Percentiles rank a stretch among this genome's conserved stretches.
Evolutionary conservation across 2,797 vertebrate genomes (phyloP).

Genomic region (Rhabdophis nuchalis): DNA sequence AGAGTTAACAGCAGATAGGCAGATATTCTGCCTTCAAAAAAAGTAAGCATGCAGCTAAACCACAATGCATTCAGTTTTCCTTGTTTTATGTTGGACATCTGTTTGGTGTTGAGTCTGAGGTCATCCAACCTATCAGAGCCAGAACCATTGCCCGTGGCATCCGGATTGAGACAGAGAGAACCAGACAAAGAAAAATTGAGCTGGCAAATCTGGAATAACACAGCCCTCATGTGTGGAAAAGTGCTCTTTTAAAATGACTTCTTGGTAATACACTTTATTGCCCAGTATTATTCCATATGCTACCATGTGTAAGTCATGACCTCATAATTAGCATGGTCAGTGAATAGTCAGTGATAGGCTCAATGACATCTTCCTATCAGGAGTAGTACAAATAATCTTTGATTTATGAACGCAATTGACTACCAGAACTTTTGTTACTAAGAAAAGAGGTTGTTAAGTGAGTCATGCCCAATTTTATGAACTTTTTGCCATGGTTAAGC

Average conservation of each 20-base stretch:
- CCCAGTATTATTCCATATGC: background rate
- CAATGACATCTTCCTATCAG: background rate
- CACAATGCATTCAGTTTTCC: conserved; percentile 52
- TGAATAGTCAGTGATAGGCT: conserved; percentile 17
- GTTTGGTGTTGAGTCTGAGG: conserved; percentile 49
- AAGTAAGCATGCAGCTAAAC: conserved; percentile 48
- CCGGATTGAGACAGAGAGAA: conserved; percentile 43
- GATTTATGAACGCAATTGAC: background rate
- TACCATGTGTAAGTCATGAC: background rate
- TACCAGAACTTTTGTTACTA: background rate
- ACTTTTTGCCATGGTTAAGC: background rate
- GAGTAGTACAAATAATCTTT: rapidly evolving
- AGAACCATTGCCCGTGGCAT: conserved; percentile 26
- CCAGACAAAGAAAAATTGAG: conserved; percentile 55
- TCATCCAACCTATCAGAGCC: conserved; percentile 44
- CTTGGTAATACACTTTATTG: background rate
- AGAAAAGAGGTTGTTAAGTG: background rate
- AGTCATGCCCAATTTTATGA: background rate
- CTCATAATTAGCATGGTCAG: background rate
- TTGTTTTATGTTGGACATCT: conserved; percentile 16
- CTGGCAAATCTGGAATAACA: conserved; percentile 17
- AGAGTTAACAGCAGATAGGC: background rate
- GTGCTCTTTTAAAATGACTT: background rate
- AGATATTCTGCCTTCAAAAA: conserved; percentile 42
- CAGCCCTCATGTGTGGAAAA: background rate